Evolutionary conservation across 2,888 invertebrate species (phyloP).

Genomic region (Euclidia mi): DNA sequence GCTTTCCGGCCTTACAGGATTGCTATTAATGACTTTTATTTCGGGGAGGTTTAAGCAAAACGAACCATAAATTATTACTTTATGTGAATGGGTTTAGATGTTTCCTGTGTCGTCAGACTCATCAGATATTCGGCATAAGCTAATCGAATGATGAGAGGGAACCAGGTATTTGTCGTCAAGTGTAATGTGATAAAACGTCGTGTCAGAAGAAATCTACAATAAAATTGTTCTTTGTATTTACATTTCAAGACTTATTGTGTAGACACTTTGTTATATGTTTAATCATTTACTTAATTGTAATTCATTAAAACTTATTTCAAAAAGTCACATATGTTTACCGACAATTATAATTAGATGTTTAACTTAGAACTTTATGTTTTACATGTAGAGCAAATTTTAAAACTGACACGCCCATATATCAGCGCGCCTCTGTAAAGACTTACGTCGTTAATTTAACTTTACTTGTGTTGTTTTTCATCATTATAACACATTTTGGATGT

Average conservation of each 20-base stretch:
- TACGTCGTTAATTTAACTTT: conserved; percentile 35
- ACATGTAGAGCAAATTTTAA: conserved; percentile 37
- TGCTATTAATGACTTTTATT: conserved; percentile 41
- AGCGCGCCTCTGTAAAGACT: conserved; percentile 24
- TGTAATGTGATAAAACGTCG: no score
- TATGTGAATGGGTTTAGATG: conserved; percentile 23
- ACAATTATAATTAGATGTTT: conserved; percentile 47
- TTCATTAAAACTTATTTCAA: conserved; percentile 15
- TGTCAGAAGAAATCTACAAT: no score
- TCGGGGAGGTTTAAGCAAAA: conserved; percentile 29
- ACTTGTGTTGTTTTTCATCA: conserved; percentile 29
- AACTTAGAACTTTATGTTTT: conserved; percentile 44
- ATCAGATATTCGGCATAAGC: no score
- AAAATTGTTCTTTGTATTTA: no score
- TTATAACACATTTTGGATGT: conserved; percentile 13
- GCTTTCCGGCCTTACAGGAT: conserved; percentile 21
- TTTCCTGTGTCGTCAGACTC: conserved; percentile 16
- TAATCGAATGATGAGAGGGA: not conserved
- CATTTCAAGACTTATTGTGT: no score
- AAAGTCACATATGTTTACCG: conserved; percentile 26
- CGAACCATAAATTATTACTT: conserved; percentile 31
- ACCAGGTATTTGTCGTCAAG: no score
- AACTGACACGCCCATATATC: conserved; percentile 30
- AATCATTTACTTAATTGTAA: conserved; percentile 3
- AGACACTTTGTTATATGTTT: no score